Evolutionary conservation across 2,113 vertebrate species (phyloP), one percentile per base, ranked within the genome.

Genomic region (Shinisaurus crocodilurus): DNA sequence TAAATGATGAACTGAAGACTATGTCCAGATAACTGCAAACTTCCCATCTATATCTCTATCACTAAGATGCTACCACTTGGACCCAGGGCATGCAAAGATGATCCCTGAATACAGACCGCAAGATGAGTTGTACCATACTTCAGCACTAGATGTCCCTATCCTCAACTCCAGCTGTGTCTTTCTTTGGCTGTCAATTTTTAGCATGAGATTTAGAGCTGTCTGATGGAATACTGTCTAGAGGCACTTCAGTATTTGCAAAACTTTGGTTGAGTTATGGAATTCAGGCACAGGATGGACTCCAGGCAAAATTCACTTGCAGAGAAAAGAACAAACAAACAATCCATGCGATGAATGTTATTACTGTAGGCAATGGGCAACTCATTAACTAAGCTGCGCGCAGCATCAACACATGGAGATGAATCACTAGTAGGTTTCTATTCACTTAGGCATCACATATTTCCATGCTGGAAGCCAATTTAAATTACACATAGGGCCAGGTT

Each of bases 381-480:
- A 23, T 86, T 89, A 91, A 29, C 82, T 43, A 81, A 90, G 89
- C 91, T 23, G 37, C 86, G 83, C 88, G 48, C 76, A 89, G 88
- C 45, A 7, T 65, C 86, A 81, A 72, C 89, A 43, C 81, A 90
- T 6, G 3, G 90, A 94, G 54, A 65, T 57, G n/a, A 23, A 29
- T 43, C 85, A 88, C 77, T 90, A 94, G 88, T 75, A 8, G 0
- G 89, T 40, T 75, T 82, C 74, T 82, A 12, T 82, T 91, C 92
- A 27, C 63, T 2, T 37, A 40, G 43, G 37, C 75, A 90, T 88
- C 6, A 4, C 69, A 48, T 74, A 15, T 79, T 82, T 37, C 83
- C 79, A 40, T 50, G n/a, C 1, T 29, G 82, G 85, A 91, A 94
- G 54, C 60, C 79, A 82, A 93, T 93, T 93, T 88, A 81, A 92